phyloP scores from a whole-genome alignment of 2,797 vertebrate genomes.

The Tarsius wallacei region DNA sequence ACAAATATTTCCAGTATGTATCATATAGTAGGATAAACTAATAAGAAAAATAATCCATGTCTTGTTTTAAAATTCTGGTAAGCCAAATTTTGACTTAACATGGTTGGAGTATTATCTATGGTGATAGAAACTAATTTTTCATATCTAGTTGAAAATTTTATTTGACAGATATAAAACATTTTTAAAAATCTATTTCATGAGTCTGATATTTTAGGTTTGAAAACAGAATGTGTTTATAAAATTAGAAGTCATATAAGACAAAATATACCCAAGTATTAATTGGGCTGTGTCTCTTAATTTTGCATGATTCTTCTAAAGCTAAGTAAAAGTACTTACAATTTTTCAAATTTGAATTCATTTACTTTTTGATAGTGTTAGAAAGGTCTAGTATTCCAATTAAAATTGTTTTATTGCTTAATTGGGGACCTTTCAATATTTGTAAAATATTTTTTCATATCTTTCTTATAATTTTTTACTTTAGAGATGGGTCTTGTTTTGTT shows the following conservation, averaged over 20 bases:
- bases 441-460: slow-evolving; percentile 35
- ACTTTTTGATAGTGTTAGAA: slow-evolving; percentile 42
- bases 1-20: slow-evolving; percentile 4
- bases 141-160: background rate
- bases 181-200: background rate
- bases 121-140: background rate
- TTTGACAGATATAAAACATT: slow-evolving; percentile 4
- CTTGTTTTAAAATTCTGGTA: slow-evolving; percentile 41
- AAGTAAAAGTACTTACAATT: background rate
- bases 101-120: background rate
- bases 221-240: slow-evolving; percentile 28
- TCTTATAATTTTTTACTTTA: background rate
- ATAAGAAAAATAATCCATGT: background rate
- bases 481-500: background rate
- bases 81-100: slow-evolving; percentile 3
- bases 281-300: background rate
- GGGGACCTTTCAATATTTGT: background rate
- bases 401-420: slow-evolving; percentile 18
- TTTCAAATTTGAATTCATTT: slow-evolving; percentile 27
- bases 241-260: slow-evolving; percentile 20
- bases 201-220: background rate
- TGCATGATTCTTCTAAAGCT: background rate
- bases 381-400: slow-evolving; percentile 9
- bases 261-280: slow-evolving; percentile 31
- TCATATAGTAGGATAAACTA: slow-evolving; percentile 3